These are phyloP conservation scores for Antechinus stuartii DNA, from an alignment of 2,113 vertebrate species.

Conservation along the genomic window DNA sequence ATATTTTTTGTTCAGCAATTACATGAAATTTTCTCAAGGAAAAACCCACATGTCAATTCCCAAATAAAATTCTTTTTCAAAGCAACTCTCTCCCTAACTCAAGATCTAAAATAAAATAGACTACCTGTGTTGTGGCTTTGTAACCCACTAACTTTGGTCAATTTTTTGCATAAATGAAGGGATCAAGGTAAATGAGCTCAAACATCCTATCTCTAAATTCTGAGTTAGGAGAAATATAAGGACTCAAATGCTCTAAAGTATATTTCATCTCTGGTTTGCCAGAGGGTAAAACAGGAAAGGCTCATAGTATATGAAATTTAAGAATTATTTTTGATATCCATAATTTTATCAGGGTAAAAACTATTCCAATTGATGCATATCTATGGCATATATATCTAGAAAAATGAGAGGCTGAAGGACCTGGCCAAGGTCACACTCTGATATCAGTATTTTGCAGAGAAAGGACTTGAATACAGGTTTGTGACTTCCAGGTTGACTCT, in stretches of 20 bases:
- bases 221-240: background rate
- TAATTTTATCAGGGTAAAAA: background rate
- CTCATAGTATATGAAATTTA: background rate
- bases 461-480: background rate
- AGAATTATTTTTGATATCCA: background rate
- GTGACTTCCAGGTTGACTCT: background rate
- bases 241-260: background rate
- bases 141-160: background rate
- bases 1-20: slow-evolving; percentile 70
- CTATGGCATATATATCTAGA: background rate
- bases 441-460: background rate
- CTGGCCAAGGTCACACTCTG: background rate
- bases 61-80: slow-evolving; percentile 9
- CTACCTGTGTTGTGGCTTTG: background rate
- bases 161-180: background rate
- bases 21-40: slow-evolving; percentile 53
- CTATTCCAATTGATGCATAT: background rate
- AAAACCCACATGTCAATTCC: background rate
- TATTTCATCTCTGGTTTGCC: background rate
- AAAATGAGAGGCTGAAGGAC: background rate
- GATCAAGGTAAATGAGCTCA: background rate
- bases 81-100: background rate
- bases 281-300: background rate
- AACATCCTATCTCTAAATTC: background rate
- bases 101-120: background rate